Base-by-base conservation (phyloP, 2,113 vertebrate species). In the Mellivora capensis region DNA sequence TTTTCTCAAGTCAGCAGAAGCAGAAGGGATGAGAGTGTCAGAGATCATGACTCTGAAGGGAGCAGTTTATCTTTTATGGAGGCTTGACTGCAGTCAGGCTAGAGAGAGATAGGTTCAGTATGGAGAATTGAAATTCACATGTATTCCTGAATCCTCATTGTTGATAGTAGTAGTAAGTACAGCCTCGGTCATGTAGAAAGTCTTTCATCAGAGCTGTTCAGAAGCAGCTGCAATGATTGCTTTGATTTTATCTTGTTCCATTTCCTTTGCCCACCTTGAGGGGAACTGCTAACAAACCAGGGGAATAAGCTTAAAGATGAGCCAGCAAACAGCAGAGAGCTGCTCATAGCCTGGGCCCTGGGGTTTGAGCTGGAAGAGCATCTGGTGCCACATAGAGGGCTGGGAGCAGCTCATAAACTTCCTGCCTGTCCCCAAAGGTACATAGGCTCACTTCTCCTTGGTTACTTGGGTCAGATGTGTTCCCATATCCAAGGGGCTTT, bases 181-280 rank as follows among this genome's bases (percentile, higher is more conserved):
- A 59, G 64, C 14, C 39, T 76, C 31, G 94, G 59, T 94, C 64
- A 14, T 31, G 31, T 61, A 79, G 39, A 49, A 52, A 67, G 61
- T 10, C 83, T 91, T 94, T 82, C 69, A 64, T 94, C 54, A 71
- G 64, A 64, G 67, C 39, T 77, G 71, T 93, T 97, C 64, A 79
- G 93, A 93, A 82, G 86, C 59, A 72, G 69, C 85, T 93, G n/a
- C 83, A 71, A 34, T 39, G 52, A 64, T 93, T 94, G 37, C 74
- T 90, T 96, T 94, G 69, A 92, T 94, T 94, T 92, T 90, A 81
- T 87, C 76, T 92, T 90, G 14, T 59, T 95, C 71, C 4, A 59
- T 94, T 97, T 95, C 62, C 62, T 97, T 87, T 85, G 62, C 61
- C 83, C 39, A 91, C 86, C 27, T 96, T 61, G n/a, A 94, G 54